Evolutionary conservation across 2,113 vertebrate species (phyloP).

Genomic region (Callionymus lyra): DNA sequence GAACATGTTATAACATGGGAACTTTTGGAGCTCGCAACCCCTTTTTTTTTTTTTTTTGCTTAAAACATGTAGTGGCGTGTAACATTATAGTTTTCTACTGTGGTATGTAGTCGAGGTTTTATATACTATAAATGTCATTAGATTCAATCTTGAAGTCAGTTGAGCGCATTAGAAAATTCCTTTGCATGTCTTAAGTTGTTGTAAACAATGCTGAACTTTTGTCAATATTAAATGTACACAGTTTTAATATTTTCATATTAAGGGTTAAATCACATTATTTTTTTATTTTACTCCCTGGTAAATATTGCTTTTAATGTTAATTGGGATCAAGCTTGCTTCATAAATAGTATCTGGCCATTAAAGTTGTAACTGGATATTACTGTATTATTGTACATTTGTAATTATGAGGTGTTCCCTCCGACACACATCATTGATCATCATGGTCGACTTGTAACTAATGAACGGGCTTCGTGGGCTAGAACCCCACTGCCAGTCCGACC

Average conservation of each 20-base stretch:
- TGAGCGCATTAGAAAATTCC: too few relatives aligned
- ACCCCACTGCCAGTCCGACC: constrained; percentile 66
- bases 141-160: too few relatives aligned
- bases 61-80: too few relatives aligned
- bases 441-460: constrained; percentile 62
- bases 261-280: constrained; percentile 3
- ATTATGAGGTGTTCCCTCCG: constrained; percentile 50
- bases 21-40: too few relatives aligned
- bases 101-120: too few relatives aligned
- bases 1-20: too few relatives aligned
- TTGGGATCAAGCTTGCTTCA: constrained; percentile 47
- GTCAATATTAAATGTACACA: background rate
- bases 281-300: constrained; percentile 31
- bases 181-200: too few relatives aligned
- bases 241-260: constrained; percentile 18
- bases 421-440: constrained; percentile 21
- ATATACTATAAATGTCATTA: too few relatives aligned
- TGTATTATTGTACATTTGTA: constrained; percentile 50
- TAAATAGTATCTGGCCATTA: constrained; percentile 50
- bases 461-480: constrained; percentile 61
- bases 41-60: too few relatives aligned
- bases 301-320: constrained; percentile 34
- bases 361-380: constrained; percentile 38
- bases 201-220: too few relatives aligned
- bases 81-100: too few relatives aligned